phyloP scores from a whole-genome alignment of 92 coral and sea anemone genomes.

The Actinostola sp. region DNA sequence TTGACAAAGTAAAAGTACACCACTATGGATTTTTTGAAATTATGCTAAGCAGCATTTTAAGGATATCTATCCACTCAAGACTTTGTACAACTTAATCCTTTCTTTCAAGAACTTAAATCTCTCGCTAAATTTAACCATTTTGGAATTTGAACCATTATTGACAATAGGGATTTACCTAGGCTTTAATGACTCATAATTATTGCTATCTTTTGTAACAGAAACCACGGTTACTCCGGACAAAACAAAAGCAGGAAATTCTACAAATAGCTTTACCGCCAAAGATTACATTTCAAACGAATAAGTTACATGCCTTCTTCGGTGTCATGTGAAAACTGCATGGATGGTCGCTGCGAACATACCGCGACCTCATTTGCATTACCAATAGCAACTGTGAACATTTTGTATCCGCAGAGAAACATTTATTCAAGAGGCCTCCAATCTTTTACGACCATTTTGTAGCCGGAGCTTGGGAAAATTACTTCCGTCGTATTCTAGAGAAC shows the following conservation, averaged over 20 bases:
- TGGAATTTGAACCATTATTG: conserved; percentile 1
- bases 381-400: conserved; percentile 1
- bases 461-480: no score
- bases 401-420: neutral
- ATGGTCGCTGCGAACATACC: no score
- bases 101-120: conserved; percentile 3
- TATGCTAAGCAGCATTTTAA: neutral
- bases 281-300: neutral
- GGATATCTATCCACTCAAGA: neutral
- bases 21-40: neutral
- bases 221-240: neutral
- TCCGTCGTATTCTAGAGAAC: no score
- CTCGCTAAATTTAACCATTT: neutral
- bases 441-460: no score
- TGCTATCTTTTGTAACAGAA: conserved; percentile 14
- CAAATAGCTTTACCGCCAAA: conserved; percentile 3
- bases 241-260: conserved; percentile 32
- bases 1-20: no score
- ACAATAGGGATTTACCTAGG: conserved; percentile 7
- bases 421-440: no score
- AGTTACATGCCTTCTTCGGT: neutral
- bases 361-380: conserved; percentile 4
- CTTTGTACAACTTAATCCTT: conserved; percentile 13
- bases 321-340: neutral
- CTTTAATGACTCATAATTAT: neutral